Conservation (phyloP, 2,797 vertebrate genomes). For the Graptemys geographica region DNA sequence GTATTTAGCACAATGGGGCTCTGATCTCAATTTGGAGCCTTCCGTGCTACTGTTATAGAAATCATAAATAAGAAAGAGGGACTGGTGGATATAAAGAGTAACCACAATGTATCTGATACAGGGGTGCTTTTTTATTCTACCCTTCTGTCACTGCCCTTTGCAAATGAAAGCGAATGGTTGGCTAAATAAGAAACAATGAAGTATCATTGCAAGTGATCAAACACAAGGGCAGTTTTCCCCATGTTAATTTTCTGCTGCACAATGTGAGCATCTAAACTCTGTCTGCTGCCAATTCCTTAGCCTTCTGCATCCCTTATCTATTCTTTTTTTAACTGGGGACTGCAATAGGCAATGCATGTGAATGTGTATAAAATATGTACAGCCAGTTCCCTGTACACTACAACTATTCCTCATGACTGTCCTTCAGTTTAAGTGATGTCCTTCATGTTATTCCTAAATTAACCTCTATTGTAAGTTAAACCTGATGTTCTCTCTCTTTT, state of each 20-base stretch:
- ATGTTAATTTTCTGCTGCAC: not conserved
- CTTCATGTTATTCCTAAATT: constrained; percentile 54
- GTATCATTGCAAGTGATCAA: not conserved
- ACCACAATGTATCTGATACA: not conserved
- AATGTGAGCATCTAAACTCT: not conserved
- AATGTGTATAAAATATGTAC: constrained; percentile 41
- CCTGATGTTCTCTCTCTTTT: constrained; percentile 50
- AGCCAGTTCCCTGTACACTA: constrained; percentile 24
- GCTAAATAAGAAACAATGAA: not conserved
- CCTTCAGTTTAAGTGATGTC: constrained; percentile 55
- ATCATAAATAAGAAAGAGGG: not conserved
- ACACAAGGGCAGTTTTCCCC: not conserved
- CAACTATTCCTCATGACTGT: constrained; percentile 39
- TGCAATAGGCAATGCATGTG: constrained; percentile 24
- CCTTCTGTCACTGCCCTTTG: not conserved
- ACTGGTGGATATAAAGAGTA: not conserved
- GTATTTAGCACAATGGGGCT: no score
- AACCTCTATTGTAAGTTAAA: constrained; percentile 30
- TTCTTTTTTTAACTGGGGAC: constrained; percentile 43
- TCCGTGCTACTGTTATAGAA: not conserved
- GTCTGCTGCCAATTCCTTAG: constrained; percentile 2
- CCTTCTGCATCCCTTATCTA: not conserved
- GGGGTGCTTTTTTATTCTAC: not conserved
- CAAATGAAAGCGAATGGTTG: accelerated
- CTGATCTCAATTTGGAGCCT: not conserved